Conservation (phyloP, 2,888 invertebrate genomes). For the Agrotis segetum region DNA sequence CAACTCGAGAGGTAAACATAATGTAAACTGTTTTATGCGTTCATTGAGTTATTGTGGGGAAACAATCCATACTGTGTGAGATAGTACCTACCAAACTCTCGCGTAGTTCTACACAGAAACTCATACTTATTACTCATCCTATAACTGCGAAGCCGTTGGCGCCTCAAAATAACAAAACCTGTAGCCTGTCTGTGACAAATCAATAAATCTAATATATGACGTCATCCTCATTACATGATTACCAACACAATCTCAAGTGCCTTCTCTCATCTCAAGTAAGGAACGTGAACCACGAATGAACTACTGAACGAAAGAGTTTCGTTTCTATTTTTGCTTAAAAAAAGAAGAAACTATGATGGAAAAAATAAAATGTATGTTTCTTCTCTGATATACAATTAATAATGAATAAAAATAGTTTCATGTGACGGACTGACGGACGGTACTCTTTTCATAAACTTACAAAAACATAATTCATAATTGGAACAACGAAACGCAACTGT, state of each 20-base stretch:
- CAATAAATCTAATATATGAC: conserved; percentile 14
- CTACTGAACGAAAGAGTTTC: conserved; percentile 33
- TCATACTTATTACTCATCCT: not conserved
- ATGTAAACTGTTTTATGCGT: too few species aligned
- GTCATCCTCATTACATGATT: conserved; percentile 16
- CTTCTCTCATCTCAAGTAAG: conserved; percentile 33
- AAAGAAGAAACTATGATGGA: too few species aligned
- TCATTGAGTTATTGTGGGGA: too few species aligned
- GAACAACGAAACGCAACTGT: conserved; percentile 48
- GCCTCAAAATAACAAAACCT: conserved; percentile 22
- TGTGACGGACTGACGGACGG: too few species aligned
- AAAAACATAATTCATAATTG: not conserved
- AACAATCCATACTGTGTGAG: too few species aligned
- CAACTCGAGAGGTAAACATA: too few species aligned
- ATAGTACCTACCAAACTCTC: not conserved
- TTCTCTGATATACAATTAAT: not conserved
- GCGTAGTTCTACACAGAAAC: too few species aligned
- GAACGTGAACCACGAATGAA: conserved; percentile 8
- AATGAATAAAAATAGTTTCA: not conserved
- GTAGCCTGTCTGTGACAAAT: not conserved
- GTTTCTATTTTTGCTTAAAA: conserved; percentile 31
- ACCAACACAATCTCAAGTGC: conserved; percentile 29
- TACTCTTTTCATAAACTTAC: not conserved
- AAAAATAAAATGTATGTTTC: not conserved
- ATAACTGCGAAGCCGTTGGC: too few species aligned